Evolutionary conservation across 1,140 invertebrate species (phyloP).

Genomic region (Nymphalis io): DNA sequence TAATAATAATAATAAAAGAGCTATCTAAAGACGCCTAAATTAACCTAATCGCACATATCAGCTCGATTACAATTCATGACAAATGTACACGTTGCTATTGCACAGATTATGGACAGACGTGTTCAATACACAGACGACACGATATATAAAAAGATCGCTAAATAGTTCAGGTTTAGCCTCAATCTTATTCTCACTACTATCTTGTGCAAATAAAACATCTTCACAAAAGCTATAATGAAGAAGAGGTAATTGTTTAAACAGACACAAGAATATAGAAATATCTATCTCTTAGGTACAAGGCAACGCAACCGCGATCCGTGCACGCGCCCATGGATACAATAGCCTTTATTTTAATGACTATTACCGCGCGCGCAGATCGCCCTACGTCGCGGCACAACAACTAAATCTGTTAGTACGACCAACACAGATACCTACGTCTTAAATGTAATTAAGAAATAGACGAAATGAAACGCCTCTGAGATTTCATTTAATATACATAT

Average conservation of each 20-base stretch:
- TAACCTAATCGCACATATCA: too few relatives aligned
- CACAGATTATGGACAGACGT: constrained; percentile 1
- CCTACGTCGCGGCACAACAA: constrained; percentile 55
- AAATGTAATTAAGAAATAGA: constrained; percentile 77
- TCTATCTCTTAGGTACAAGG: constrained; percentile 64
- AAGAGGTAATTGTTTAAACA: constrained; percentile 77
- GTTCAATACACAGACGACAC: constrained; percentile 15
- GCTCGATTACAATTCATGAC: neutral
- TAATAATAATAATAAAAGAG: neutral
- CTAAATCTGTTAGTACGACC: constrained; percentile 75
- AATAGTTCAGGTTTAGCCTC: constrained; percentile 63
- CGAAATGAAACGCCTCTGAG: constrained; percentile 70
- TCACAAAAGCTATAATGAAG: constrained; percentile 78
- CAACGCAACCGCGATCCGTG: constrained; percentile 5
- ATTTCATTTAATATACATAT: neutral
- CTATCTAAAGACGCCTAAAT: neutral
- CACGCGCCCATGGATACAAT: constrained; percentile 33
- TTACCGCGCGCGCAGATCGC: constrained; percentile 25
- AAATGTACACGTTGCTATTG: neutral
- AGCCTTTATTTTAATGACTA: constrained; percentile 23
- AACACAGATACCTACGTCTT: constrained; percentile 77
- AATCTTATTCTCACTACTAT: constrained; percentile 70
- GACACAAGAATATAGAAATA: constrained; percentile 78
- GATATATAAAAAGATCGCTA: constrained; percentile 13
- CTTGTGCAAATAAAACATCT: constrained; percentile 76